These are phyloP conservation scores for Tangara arthus DNA, from an alignment of 2,797 vertebrate species.

Conservation along the genomic window DNA sequence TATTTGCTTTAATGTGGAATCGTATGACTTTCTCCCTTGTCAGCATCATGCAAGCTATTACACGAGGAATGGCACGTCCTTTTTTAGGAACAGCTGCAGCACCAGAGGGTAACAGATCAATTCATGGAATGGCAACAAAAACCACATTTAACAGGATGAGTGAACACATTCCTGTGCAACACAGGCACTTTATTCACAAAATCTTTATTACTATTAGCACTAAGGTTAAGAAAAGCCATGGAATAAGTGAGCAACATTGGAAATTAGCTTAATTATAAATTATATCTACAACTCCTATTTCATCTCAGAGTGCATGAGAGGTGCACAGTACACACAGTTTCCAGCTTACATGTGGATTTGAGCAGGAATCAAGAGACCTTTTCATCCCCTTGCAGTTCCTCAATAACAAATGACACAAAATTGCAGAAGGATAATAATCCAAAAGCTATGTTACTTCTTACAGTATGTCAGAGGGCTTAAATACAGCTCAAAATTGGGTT, in stretches of 20 bases:
- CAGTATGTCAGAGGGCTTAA: background rate
- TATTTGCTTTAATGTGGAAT: background rate
- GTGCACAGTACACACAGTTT: background rate
- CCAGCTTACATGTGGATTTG: background rate
- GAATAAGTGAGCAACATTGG: background rate
- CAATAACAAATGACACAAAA: background rate
- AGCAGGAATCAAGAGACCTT: background rate
- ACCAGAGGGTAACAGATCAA: background rate
- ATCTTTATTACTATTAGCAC: background rate
- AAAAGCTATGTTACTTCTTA: background rate
- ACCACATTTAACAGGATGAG: background rate
- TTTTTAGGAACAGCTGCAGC: constrained; percentile 7
- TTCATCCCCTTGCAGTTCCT: background rate
- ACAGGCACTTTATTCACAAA: background rate
- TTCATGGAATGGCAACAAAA: background rate
- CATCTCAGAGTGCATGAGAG: background rate
- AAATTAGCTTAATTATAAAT: background rate
- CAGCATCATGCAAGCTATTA: background rate
- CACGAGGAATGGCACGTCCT: background rate
- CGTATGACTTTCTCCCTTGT: background rate
- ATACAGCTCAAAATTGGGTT: background rate
- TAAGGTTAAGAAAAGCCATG: background rate
- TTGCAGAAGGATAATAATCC: background rate
- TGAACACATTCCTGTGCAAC: background rate
- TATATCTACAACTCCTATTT: background rate